Evolutionary conservation across 2,888 invertebrate species (phyloP).

Genomic region (Drosophila sordidula): DNA sequence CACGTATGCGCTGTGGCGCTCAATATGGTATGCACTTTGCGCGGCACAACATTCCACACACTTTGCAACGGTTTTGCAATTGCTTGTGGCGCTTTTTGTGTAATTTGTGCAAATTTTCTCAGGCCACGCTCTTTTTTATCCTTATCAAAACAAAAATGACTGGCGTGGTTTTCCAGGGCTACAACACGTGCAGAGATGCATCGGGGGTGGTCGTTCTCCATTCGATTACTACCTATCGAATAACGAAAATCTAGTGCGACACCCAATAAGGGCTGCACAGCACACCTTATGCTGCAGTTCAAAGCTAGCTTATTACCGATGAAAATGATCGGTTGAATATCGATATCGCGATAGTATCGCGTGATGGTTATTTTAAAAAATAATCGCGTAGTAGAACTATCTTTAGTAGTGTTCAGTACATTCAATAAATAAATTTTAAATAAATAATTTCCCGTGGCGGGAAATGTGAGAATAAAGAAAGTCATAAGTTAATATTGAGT

Average conservation of each 20-base stretch:
- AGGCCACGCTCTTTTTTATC: conserved; percentile 83
- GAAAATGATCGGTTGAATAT: conserved; percentile 12
- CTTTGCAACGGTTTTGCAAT: conserved; percentile 62
- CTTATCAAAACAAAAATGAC: conserved; percentile 84
- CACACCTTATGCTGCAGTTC: not conserved
- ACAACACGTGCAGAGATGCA: conserved; percentile 58
- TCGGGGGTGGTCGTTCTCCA: conserved; percentile 14
- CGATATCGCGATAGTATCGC: not conserved
- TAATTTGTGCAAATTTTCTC: conserved; percentile 67
- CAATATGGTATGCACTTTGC: conserved; percentile 53
- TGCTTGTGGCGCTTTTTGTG: conserved; percentile 64
- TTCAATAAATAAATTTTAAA: no score
- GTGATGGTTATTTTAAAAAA: not conserved
- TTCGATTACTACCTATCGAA: conserved; percentile 42
- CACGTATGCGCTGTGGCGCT: conserved; percentile 67
- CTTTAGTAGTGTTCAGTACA: no score
- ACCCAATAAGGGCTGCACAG: conserved; percentile 36
- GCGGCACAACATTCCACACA: conserved; percentile 57
- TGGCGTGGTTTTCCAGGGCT: conserved; percentile 78
- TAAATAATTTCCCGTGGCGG: no score
- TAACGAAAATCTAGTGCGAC: conserved; percentile 12
- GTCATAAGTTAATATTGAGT: no score
- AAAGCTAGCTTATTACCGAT: conserved; percentile 1
- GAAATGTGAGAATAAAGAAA: no score
- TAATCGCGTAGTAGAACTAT: not conserved